Base-by-base conservation (phyloP, 2,888 invertebrate species). In the Beris chalybata region DNA sequence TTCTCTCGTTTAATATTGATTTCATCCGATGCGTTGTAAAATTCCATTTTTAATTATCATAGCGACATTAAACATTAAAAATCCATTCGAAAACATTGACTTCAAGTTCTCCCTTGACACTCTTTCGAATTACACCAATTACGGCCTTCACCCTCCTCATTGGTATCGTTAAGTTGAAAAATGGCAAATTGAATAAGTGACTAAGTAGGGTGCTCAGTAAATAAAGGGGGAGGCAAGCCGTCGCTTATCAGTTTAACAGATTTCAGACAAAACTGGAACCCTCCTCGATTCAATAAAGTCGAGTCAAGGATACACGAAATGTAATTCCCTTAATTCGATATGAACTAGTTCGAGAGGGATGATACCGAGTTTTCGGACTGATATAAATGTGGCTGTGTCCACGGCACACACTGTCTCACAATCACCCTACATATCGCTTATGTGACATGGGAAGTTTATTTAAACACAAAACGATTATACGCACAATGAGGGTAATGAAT, bases 181-280 rank as follows among this genome's bases (percentile, higher is more conserved):
- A 79, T 78, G 79, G 78, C 78, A 80, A 80, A 80, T 80, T 79
- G 79, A 79, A 80, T 80, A 78, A 77, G 76, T 69, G 66, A 66
- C 76, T 76, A 76, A 78, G 77, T 75, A 74, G 72, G 54, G 64
- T 67, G 66, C 64, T 72, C 66, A 70, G 69, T 71, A 71, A 72
- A 71, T 72, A 70, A 71, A 71, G 67, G 67, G 64, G 67, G 66
- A 69, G 54, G 63, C 52, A 59, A 53, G 13, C 65, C 57, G 50
- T 53, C 63, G 66, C 61, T 68, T 70, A 68, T 67, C 67, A 48
- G 64, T 54, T 59, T 64, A 65, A 67, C 69, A 69, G 69, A 67
- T 69, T 69, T 69, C 59, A 55, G 55, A 61, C 50, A 66, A 52
- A 64, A 66, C 58, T 45, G 32, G 56, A 50, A 66, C 67, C 67